Evolutionary conservation across 2,888 invertebrate species (phyloP), one percentile per base, ranked within the genome.

Genomic region (Mimachlamys varia): DNA sequence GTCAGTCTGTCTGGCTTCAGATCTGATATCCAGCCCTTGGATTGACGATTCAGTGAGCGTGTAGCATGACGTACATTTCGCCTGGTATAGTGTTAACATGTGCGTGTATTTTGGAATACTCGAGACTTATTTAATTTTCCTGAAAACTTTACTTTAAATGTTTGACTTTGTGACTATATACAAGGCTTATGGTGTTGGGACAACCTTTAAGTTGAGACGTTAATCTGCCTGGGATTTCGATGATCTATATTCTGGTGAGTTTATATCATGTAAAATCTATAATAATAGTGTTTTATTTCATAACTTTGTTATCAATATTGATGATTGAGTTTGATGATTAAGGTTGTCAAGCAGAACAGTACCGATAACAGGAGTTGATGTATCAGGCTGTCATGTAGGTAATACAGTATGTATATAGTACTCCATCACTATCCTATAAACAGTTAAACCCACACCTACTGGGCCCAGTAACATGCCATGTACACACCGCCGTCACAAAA

Each of bases 1-100:
- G 76, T 22, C 76, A 76, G 76, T 27, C 33, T 76, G 76, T 27
- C 13, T 27, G 27, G 33, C 27, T 76, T 76, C 76, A 76, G 76
- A 27, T 76, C 76, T 27, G 27, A 76, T 76, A 76, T 76, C 76
- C 27, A 76, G 76, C 76, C 76, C 33, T 13, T 15, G 22, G 76
- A 76, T 76, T 27, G 76, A 76, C 76, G 76, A 76, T 76, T 76
- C 76, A 76, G 13, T 76, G 76, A 76, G 76, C 76, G 12, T 76
- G 76, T 76, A 76, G 76, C 76, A 76, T 76, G 76, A 76, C 76
- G 76, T 76, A 7, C 27, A 76, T 76, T 76, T 76, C 76, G 76
- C 76, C 27, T 76, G 76, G 76, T 76, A n/a, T n/a, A 12, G 27
- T 76, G 76, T 27, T 33, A 15, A 76, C 33, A 33, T 27, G 76